Evolutionary conservation across 2,888 invertebrate genomes (phyloP), one percentile per base, ranked within the genome.

Genomic region (Athalia circularis): DNA sequence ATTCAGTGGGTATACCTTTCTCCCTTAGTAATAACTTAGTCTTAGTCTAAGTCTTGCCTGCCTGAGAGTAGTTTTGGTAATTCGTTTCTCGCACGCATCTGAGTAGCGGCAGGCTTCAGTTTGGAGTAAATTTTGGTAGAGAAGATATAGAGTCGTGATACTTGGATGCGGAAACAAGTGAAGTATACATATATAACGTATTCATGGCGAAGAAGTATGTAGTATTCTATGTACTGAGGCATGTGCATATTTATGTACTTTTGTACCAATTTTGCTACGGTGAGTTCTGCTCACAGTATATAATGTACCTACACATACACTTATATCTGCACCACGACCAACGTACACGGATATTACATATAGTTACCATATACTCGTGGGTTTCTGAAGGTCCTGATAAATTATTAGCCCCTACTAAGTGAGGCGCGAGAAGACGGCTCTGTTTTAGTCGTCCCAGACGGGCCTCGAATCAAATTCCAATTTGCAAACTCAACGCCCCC

Each of bases 401-500:
- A 77, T 77, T 77, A 77, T 77, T 67, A 59, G 77, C 65, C 47
- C 47, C 52, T 47, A 47, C 59, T 77, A 77, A 77, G 65, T 77
- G 67, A 64, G 77, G 65, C 67, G 59, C 65, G 67, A 61, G 65
- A 67, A 64, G 57, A 59, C 48, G 77, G 68, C 50, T 70, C 52
- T 68, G 50, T 70, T 77, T 77, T 77, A 61, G 77, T 50, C 52
- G 72, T 59, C 57, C 72, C 72, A 72, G 68, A 62, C 62, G 62
- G 65, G 76, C 13, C 54, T 62, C 78, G 75, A 74, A 79, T 83
- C 80, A 78, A 82, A 81, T 79, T 83, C 74, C 76, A 81, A 80
- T 84, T 81, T 82, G 80, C 82, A 79, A 79, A 80, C 82, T 81
- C 77, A 79, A 80, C 78, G 62, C 64, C 79, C 77, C 72, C 57